A percentile compares a stretch with the other conserved stretches of the same genome.
phyloP scores from a whole-genome alignment of 2,113 vertebrate genomes.

The Canis aureus region DNA sequence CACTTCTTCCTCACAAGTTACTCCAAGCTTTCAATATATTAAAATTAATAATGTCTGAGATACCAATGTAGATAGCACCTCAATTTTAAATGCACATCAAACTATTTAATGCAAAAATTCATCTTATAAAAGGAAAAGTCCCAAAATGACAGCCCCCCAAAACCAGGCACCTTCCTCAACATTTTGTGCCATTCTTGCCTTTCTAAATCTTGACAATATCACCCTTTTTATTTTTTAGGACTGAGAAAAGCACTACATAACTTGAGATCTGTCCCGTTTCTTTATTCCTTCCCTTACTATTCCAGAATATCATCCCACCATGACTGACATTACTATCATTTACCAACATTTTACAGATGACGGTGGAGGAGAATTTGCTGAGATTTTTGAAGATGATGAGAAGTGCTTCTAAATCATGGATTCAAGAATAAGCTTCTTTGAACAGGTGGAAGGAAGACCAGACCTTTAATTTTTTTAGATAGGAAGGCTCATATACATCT shows the following conservation, averaged over 20 bases:
- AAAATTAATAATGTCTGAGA: constrained; percentile 17
- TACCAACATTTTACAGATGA: background rate
- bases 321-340: background rate
- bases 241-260: background rate
- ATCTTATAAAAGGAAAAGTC: background rate
- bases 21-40: background rate
- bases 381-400: background rate
- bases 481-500: background rate
- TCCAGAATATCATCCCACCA: background rate
- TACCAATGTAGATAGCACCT: background rate
- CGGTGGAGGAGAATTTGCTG: background rate
- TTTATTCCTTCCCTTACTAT: background rate
- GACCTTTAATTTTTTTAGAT: background rate
- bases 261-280: background rate
- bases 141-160: background rate
- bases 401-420: background rate
- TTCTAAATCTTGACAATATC: background rate
- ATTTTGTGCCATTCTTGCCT: background rate
- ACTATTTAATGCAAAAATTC: background rate
- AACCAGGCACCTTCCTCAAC: background rate
- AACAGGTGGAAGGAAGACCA: background rate
- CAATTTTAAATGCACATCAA: background rate
- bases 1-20: background rate
- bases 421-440: background rate
- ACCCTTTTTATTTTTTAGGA: background rate